Base-by-base conservation (phyloP, 2,113 vertebrate species). In the Megalops atlanticus region DNA sequence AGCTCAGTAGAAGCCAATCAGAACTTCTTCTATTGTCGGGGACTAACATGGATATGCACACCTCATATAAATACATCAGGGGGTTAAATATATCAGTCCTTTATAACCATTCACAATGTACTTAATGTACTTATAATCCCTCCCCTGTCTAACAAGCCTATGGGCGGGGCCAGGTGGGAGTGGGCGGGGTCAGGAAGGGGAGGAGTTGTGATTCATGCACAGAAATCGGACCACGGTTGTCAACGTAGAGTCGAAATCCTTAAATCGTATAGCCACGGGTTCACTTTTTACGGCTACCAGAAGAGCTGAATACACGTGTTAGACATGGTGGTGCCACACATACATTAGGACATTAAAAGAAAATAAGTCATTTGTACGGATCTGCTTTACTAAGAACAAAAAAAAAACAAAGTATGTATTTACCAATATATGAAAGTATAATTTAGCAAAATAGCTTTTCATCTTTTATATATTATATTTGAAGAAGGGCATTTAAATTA, bases 371-470 rank as follows among this genome's bases (percentile, higher is more conserved):
- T 86, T 85, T 39, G 43, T 35, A 74, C 21, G 35, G 70, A 38
- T 86, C 84, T 36, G 41, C 90, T 81, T 88, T 78, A 84, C 82
- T 84, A 86, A 84, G 81, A 91, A 89, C 85, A 87, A 79, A 49
- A 7, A 54, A 12, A 18, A 21, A 27, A 47, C 35, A 80, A 68
- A 40, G 68, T 86, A 88, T 87, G 84, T 1, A 85, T 91, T 89
- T 90, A 89, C 91, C 89, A 82, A 89, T 93, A 94, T 87, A 69
- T 76, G 54, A 93, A 94, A 88, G 81, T 83, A 78, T 80, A 81
- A 92, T 93, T 92, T 94, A 94, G 91, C 92, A 95, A 95, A 94
- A 95, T 94, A 94, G 81, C 85, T 91, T 89, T 89, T 82, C 85
- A 91, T 92, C 89, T 85, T 92, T 93, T 94, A 93, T 88, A 86